Conservation (phyloP, 1,140 invertebrate genomes). For the Trichoplusia ni region DNA sequence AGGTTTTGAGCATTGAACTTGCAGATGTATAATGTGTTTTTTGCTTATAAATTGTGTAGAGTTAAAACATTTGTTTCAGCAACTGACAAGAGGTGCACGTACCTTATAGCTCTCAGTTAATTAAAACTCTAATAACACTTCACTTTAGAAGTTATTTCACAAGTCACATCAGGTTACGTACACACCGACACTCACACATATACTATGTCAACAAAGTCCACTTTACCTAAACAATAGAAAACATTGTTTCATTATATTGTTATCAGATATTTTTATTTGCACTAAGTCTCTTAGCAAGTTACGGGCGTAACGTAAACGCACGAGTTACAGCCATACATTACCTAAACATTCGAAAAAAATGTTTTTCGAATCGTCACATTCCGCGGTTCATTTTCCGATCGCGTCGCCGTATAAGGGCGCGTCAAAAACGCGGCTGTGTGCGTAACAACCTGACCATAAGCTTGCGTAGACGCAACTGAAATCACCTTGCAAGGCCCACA, state of each 20-base stretch:
- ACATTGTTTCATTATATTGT: conserved; percentile 14
- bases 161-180: conserved; percentile 30
- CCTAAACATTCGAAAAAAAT: conserved; percentile 27
- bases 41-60: too few species aligned
- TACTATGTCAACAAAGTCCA: conserved; percentile 33
- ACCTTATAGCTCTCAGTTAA: conserved; percentile 30
- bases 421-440: conserved; percentile 54
- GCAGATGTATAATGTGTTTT: too few species aligned
- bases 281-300: conserved; percentile 17
- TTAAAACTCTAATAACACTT: conserved; percentile 15
- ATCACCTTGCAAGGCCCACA: conserved; percentile 80
- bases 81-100: conserved; percentile 18
- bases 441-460: conserved; percentile 70
- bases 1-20: too few species aligned
- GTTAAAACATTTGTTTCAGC: neutral
- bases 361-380: conserved; percentile 31
- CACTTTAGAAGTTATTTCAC: conserved; percentile 32
- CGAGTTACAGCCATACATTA: conserved; percentile 24
- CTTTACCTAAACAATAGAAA: conserved; percentile 25
- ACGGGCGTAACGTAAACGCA: conserved; percentile 10
- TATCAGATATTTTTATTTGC: neutral
- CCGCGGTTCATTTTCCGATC: conserved; percentile 50
- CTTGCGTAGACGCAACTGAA: conserved; percentile 76
- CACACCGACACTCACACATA: conserved; percentile 27
- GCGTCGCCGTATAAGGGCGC: conserved; percentile 50